These are phyloP conservation scores for Stichopus horrens DNA, from an alignment of 53 echinoderm and acorn worm species.

Conservation along the genomic window DNA sequence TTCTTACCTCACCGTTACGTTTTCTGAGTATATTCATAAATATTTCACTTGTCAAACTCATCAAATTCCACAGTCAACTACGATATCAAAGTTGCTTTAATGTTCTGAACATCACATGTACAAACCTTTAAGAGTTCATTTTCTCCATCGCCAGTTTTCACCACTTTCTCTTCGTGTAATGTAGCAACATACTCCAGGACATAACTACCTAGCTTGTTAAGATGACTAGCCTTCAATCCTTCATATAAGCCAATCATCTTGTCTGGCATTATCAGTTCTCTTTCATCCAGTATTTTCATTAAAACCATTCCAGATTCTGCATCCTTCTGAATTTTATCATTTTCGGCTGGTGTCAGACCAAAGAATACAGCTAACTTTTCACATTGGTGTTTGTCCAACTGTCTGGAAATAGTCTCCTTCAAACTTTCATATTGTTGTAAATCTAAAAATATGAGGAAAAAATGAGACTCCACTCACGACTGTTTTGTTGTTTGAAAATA, in stretches of 20 bases:
- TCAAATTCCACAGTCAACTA: too few relatives aligned
- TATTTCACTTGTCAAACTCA: too few relatives aligned
- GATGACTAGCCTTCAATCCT: constrained; percentile 24
- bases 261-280: constrained; percentile 17
- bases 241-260: constrained; percentile 25
- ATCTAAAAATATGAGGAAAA: neutral
- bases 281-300: constrained; percentile 29
- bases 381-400: neutral
- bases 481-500: too few relatives aligned
- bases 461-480: neutral
- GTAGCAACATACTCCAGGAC: constrained; percentile 3
- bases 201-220: neutral
- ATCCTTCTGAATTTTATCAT: neutral
- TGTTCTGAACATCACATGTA: too few relatives aligned
- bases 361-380: neutral
- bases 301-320: neutral
- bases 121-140: too few relatives aligned
- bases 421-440: neutral
- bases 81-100: too few relatives aligned
- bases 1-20: too few relatives aligned
- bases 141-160: too few relatives aligned
- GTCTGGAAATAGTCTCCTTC: neutral
- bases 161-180: neutral
- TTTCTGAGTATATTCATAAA: too few relatives aligned
- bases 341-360: neutral